Evolutionary conservation across 2,888 invertebrate species (phyloP), one percentile per base, ranked within the genome.

Genomic region (Catocala nupta): DNA sequence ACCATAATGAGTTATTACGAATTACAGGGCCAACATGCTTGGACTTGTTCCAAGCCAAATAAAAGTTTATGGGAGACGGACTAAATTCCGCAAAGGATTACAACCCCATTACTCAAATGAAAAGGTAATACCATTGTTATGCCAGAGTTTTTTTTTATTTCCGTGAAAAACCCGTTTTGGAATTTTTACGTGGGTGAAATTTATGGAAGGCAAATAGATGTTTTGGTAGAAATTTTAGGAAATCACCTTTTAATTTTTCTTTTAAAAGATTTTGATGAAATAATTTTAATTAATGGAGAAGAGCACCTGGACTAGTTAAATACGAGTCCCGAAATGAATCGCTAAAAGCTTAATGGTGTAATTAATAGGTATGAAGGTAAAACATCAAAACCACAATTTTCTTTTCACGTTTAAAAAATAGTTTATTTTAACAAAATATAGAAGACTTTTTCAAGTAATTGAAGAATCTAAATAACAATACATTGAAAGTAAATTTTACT

Each of bases 101-200:
- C 71, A 77, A 77, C 73, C 69, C 77, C 77, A 77, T 77, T 77
- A 77, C 73, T 77, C 77, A 77, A 77, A 77, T 73, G 77, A 77
- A 77, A 70, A 54, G 48, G 63, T 75, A 73, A 77, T 68, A 69
- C 70, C 62, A 62, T 74, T 73, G 65, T 71, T 65, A 49, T 68
- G 33, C 48, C 45, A 48, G 34, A 10, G 25, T 25, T 49, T 48
- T 12, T 36, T 64, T 66, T 63, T 63, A 54, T 63, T 60, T 66
- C 58, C 59, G 47, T 54, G 42, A 42, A 53, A 68, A 68, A 64
- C 68, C 63, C 59, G 59, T 50, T n/a, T 52, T 59, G 34, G 13
- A 45, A 36, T 55, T 53, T 53, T 55, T 55, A 16, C n/a, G n/a
- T 16, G 5, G 4, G 33, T 36, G 11, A 36, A 48, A 55, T 55